Percentiles rank a stretch among this genome's conserved stretches.
Evolutionary conservation across 2,797 vertebrate genomes (phyloP).

Genomic region (Peromyscus nudipes): DNA sequence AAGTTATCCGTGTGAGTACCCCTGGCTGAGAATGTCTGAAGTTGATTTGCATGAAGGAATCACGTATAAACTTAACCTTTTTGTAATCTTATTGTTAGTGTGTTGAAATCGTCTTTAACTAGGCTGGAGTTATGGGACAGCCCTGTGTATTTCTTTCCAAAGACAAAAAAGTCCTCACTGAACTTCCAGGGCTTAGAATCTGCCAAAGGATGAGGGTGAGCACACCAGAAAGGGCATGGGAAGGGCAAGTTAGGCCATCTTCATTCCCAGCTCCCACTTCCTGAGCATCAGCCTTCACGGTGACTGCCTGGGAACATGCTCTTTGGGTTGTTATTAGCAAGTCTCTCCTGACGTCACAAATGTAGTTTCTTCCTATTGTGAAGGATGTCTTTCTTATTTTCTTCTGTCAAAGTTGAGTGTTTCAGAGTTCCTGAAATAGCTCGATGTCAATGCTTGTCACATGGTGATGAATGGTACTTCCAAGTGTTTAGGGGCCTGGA

Average conservation of each 20-base stretch:
- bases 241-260: accelerated
- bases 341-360: constrained; percentile 20
- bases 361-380: constrained; percentile 22
- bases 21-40: neutral
- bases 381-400: constrained; percentile 58
- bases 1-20: neutral
- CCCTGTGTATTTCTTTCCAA: neutral
- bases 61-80: constrained; percentile 1
- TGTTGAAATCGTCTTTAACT: constrained; percentile 43
- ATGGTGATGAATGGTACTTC: neutral
- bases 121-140: neutral
- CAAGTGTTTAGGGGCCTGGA: neutral
- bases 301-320: neutral
- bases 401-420: constrained; percentile 48
- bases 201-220: neutral
- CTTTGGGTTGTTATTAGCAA: constrained; percentile 40
- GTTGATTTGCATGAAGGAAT: constrained; percentile 41
- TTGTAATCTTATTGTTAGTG: constrained; percentile 15
- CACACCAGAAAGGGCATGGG: neutral
- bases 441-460: neutral
- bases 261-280: neutral
- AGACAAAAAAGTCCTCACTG: neutral
- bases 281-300: neutral
- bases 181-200: neutral
- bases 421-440: constrained; percentile 37